phyloP scores from a whole-genome alignment of 2,888 invertebrate species.

The Fissipunctia ypsillon region DNA sequence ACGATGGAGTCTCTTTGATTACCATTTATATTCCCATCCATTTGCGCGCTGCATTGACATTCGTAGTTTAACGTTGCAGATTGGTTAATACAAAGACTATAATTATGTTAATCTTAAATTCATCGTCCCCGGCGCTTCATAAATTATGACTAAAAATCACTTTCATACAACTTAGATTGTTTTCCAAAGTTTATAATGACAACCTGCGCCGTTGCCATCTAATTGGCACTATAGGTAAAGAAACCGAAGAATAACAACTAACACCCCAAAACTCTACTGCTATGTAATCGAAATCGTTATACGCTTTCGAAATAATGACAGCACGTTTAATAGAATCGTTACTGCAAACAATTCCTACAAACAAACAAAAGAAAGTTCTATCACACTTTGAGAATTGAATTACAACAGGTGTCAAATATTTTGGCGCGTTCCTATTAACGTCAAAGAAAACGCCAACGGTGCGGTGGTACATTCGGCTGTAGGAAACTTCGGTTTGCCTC shows the following conservation, averaged over 20 bases:
- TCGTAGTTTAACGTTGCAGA: not conserved
- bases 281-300: not conserved
- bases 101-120: not conserved
- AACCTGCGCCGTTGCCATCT: no score
- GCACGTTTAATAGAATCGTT: constrained; percentile 7
- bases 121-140: not conserved
- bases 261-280: not conserved
- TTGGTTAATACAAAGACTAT: not conserved
- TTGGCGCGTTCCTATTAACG: constrained; percentile 41
- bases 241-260: not conserved
- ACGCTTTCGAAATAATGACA: not conserved
- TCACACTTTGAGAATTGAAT: constrained; percentile 68
- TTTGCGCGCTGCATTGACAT: not conserved
- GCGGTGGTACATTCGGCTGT: constrained; percentile 9
- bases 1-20: not conserved
- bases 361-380: constrained; percentile 58
- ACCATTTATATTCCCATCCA: not conserved
- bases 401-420: constrained; percentile 66
- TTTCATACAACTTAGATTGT: not conserved
- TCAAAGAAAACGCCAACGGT: constrained; percentile 34
- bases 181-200: not conserved
- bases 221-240: not conserved
- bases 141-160: not conserved
- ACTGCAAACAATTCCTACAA: constrained; percentile 35
- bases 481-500: constrained; percentile 20